These are phyloP conservation scores for Pseudomyrmex flavicornis DNA, from an alignment of 1,140 invertebrate genomes.

Conservation along the genomic window DNA sequence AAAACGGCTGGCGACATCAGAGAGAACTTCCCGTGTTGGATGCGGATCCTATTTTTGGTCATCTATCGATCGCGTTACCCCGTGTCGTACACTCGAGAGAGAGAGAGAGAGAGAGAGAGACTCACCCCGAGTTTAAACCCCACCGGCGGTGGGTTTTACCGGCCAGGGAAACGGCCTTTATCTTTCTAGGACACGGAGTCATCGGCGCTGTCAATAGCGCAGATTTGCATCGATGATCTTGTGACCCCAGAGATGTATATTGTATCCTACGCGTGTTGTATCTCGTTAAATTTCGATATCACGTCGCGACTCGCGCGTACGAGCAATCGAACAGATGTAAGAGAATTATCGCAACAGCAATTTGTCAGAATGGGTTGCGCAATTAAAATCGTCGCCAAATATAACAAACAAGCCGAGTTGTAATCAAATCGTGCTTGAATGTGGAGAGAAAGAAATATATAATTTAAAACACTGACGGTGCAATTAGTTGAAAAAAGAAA, in stretches of 20 bases:
- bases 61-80: constrained; percentile 67
- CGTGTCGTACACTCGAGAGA: constrained; percentile 61
- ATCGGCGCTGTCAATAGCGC: constrained; percentile 68
- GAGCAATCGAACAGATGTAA: constrained; percentile 11
- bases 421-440: no score
- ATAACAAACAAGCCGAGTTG: no score
- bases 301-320: not conserved
- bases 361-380: not conserved
- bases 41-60: constrained; percentile 73
- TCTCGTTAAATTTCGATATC: constrained; percentile 60
- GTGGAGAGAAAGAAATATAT: no score
- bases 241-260: constrained; percentile 55
- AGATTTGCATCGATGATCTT: constrained; percentile 74
- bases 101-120: constrained; percentile 9
- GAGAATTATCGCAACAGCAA: not conserved
- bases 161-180: constrained; percentile 70
- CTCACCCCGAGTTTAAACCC: constrained; percentile 66
- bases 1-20: constrained; percentile 23
- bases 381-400: not conserved
- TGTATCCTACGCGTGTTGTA: not conserved
- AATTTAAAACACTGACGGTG: no score
- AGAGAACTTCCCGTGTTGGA: constrained; percentile 32
- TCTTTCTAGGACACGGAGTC: constrained; percentile 74
- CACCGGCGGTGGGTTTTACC: constrained; percentile 43
- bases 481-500: not conserved